Evolutionary conservation across 2,888 invertebrate genomes (phyloP).

Genomic region (Mesoligia furuncula): DNA sequence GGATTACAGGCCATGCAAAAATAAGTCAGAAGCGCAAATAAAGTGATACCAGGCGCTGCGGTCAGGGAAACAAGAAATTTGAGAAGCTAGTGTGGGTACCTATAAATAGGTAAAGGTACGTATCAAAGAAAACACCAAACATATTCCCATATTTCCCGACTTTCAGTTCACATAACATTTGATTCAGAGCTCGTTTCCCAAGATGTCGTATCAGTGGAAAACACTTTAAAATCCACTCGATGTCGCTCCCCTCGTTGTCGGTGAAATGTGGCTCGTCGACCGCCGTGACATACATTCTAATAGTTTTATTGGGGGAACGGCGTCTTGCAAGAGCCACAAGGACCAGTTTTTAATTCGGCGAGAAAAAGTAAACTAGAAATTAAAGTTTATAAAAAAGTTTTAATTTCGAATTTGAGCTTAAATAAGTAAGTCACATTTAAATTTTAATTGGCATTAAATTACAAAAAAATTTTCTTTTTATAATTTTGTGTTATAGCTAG

Average conservation of each 20-base stretch:
- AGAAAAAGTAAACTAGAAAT: neutral
- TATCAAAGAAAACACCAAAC: neutral
- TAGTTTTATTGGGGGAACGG: slow-evolving; percentile 79
- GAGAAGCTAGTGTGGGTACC: too few species aligned
- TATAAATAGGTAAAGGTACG: neutral
- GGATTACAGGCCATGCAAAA: too few species aligned
- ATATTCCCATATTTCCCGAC: neutral
- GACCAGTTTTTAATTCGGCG: slow-evolving; percentile 43
- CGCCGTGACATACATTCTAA: slow-evolving; percentile 88
- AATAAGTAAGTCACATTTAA: neutral
- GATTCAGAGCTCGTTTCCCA: slow-evolving; percentile 25
- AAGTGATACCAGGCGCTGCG: too few species aligned
- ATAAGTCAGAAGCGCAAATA: too few species aligned
- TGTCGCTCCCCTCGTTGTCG: slow-evolving; percentile 72
- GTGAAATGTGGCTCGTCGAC: slow-evolving; percentile 78
- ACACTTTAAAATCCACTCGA: slow-evolving; percentile 77
- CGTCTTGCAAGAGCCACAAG: slow-evolving; percentile 62
- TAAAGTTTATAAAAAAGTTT: neutral
- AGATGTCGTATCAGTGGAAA: slow-evolving; percentile 56
- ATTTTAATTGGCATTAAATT: neutral
- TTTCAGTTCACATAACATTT: slow-evolving; percentile 43
- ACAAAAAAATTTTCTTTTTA: neutral
- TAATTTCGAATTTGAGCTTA: neutral
- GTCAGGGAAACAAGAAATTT: too few species aligned
- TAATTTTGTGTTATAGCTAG: neutral